Base-by-base conservation (phyloP, 2,888 invertebrate species). In the Suillia variegata region DNA sequence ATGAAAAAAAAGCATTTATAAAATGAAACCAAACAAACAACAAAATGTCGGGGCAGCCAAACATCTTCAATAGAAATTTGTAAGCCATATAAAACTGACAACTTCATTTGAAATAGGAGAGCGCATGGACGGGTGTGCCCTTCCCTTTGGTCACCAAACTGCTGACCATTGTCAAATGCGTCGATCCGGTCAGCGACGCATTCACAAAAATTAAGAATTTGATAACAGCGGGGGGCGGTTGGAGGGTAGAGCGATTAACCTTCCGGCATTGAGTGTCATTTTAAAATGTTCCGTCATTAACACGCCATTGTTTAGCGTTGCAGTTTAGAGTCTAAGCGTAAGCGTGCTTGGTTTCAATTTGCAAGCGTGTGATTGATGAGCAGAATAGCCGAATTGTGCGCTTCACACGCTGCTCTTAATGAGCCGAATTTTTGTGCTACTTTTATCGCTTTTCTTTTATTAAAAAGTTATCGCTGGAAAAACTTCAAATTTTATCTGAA, bases 281-380 rank as follows among this genome's bases (percentile, higher is more conserved):
- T 75, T 75, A 68, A 70, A 75, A 67, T 67, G n/a, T n/a, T n/a
- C n/a, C 66, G 69, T 68, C 70, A 76, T 71, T 75, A 74, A 71
- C 75, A 75, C 74, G 74, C 76, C 63, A 76, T 74, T 74, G 74
- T 74, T 67, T 45, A 4, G 38, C 38, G 31, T 6, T n/a, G 6
- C 38, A 38, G 38, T n/a, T 26, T 38, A 13, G 6, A n/a, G 38
- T n/a, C n/a, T n/a, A n/a, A 4, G 38, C 38, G 10, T 5, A n/a
- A 38, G 38, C 38, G 26, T 26, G 15, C 38, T n/a, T n/a, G 38
- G 38, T 8, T 38, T 10, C 31, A 10, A 38, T 38, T 38, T n/a
- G 12, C 38, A n/a, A 38, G n/a, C 38, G 38, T n/a, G 13, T 38
- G 38, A 38, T 38, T 38, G 38, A 38, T 38, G 38, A 8, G 38